Base-by-base conservation (phyloP, 2,113 vertebrate genomes). In the Cynopterus brachyotis region DNA sequence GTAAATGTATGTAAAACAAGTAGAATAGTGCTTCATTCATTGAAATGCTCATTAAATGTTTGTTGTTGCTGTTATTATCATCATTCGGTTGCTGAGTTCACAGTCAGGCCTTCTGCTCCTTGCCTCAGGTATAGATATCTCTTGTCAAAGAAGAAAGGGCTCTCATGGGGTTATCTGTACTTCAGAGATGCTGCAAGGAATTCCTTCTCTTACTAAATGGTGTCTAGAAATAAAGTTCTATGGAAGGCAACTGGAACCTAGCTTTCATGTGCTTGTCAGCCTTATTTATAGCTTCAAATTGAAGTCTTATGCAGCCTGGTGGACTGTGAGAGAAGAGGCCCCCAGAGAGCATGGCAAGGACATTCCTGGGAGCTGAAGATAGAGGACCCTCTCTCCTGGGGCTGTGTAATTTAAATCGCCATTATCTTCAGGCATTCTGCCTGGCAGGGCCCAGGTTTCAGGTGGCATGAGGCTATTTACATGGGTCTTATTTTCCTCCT, bases 121-220 rank as follows among this genome's bases (percentile, higher is more conserved):
- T 62, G 40, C 66, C 67, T 78, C 50, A 35, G 55, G 60, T 60
- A 1, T 87, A 37, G 9, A 55, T 20, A 30, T 86, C 60, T 72
- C 67, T 95, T 70, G 59, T 50, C 72, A 84, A 82, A 83, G 85
- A 89, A 55, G 70, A 64, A 81, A 94, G 70, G 40, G 50, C n/a
- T 89, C 32, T 93, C 75, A 0, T 30, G 35, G 6, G 16, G 15
- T 84, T 47, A 19, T 8, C 12, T 88, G 26, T n/a, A 22, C 70
- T 70, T 70, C 22, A 72, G 67, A 93, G 47, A 75, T 30, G 47
- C 69, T 89, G 57, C 50, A 15, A 53, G 37, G 62, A 87, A 47
- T 80, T 75, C 42, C 78, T 84, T 50, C 66, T 75, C 89, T 93
- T 88, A 85, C 55, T 47, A 88, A 85, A 17, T 78, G 37, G 93